Evolutionary conservation across 2,113 vertebrate species (phyloP).

Genomic region (Procavia capensis): DNA sequence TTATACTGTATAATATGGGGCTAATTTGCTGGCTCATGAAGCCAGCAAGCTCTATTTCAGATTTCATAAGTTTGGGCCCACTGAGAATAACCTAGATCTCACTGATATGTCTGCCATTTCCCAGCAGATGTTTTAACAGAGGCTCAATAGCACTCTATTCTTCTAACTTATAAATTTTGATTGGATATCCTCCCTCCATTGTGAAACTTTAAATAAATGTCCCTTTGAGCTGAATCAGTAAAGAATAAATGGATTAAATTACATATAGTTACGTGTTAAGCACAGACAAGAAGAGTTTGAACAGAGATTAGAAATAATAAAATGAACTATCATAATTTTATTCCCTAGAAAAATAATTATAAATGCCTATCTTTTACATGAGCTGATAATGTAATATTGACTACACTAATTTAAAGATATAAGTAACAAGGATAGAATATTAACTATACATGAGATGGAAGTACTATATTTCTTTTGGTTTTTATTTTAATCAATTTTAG

Average conservation of each 20-base stretch:
- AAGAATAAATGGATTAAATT: constrained; percentile 71
- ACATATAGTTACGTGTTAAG: constrained; percentile 57
- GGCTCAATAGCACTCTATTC: not conserved
- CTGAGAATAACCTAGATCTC: not conserved
- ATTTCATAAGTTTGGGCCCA: not conserved
- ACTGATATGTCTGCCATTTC: constrained; percentile 20
- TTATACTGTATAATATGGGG: not conserved
- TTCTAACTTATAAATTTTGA: constrained; percentile 52
- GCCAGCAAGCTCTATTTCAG: not conserved
- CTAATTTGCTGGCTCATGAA: not conserved
- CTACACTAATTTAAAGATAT: constrained; percentile 62
- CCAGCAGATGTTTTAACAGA: constrained; percentile 36
- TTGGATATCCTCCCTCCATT: constrained; percentile 55
- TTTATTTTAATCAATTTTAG: not conserved
- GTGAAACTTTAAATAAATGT: constrained; percentile 50
- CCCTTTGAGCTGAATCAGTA: constrained; percentile 63
- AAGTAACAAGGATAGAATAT: not conserved
- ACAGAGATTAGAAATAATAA: constrained; percentile 77
- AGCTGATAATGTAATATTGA: constrained; percentile 73
- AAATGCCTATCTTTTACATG: constrained; percentile 71
- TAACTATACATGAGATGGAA: not conserved
- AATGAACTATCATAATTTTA: constrained; percentile 81
- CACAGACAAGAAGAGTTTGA: constrained; percentile 76
- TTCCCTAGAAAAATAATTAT: constrained; percentile 77
- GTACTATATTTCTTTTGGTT: not conserved